Evolutionary conservation across 2,113 vertebrate species (phyloP).

Genomic region (Echinops telfairi): DNA sequence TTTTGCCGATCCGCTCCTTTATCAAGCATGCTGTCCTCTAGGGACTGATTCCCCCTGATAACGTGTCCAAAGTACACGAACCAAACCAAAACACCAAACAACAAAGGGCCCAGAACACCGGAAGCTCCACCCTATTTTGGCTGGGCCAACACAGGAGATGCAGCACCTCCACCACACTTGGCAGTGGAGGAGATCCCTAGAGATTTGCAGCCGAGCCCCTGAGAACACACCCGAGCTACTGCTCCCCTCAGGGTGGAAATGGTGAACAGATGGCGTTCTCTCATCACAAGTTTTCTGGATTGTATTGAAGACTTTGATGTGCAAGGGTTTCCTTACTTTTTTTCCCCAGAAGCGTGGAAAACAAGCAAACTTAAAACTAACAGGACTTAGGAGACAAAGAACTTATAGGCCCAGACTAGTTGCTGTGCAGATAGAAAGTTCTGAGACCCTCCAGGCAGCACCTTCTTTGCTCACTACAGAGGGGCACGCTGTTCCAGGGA

Average conservation of each 20-base stretch:
- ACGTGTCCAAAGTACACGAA: too few species aligned
- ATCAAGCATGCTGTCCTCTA: too few species aligned
- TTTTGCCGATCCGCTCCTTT: too few species aligned
- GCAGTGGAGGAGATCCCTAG: too few species aligned
- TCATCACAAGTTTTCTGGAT: too few species aligned
- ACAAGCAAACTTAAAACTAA: neutral
- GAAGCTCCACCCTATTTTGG: too few species aligned
- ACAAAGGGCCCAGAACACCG: too few species aligned
- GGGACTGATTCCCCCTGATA: too few species aligned
- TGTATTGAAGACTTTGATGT: neutral
- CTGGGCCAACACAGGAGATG: too few species aligned
- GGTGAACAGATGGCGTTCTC: neutral
- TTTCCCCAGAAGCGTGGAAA: neutral
- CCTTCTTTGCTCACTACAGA: neutral
- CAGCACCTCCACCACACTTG: too few species aligned
- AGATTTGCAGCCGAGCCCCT: neutral
- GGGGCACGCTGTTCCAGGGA: neutral
- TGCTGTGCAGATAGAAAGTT: neutral
- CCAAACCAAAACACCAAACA: too few species aligned
- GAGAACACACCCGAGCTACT: neutral
- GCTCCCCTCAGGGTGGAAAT: neutral
- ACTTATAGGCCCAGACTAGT: neutral
- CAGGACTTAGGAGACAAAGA: neutral
- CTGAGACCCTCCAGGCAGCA: neutral
- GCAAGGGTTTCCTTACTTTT: neutral